Percentiles rank a stretch among this genome's conserved stretches.
Evolutionary conservation across 1,140 invertebrate genomes (phyloP).

Genomic region (Drosophila mayri): DNA sequence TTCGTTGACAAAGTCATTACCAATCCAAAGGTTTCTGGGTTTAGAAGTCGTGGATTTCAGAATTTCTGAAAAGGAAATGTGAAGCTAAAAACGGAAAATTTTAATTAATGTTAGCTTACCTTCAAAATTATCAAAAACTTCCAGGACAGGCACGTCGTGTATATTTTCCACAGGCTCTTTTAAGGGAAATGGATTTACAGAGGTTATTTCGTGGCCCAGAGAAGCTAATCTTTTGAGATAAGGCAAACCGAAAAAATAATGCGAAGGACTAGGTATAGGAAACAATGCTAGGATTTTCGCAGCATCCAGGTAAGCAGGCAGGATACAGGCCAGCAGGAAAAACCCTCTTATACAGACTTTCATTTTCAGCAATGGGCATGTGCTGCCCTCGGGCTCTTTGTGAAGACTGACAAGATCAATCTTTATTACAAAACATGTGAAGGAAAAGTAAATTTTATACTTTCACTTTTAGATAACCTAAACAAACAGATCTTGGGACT

Average conservation of each 20-base stretch:
- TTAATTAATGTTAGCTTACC: background rate
- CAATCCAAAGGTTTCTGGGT: background rate
- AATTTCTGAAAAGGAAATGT: constrained; percentile 1
- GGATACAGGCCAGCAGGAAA: background rate
- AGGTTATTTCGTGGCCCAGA: constrained; percentile 27
- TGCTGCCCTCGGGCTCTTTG: background rate
- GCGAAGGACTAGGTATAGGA: constrained; percentile 32
- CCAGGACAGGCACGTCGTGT: constrained; percentile 11
- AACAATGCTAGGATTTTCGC: constrained; percentile 29
- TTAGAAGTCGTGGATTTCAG: background rate
- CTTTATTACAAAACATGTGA: background rate
- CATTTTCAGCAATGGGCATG: background rate
- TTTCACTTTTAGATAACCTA: constrained; percentile 10
- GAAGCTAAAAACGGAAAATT: too few species aligned
- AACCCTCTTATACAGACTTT: too few species aligned
- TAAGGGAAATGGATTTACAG: constrained; percentile 15
- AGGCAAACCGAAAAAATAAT: constrained; percentile 31
- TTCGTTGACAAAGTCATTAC: constrained; percentile 12
- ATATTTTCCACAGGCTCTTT: constrained; percentile 15
- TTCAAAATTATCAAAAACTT: constrained; percentile 21
- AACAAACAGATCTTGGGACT: background rate
- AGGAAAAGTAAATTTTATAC: background rate
- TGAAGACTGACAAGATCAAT: constrained; percentile 6
- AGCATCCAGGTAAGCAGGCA: constrained; percentile 6
- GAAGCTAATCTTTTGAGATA: constrained; percentile 29